Evolutionary conservation across 2,797 vertebrate species (phyloP).

Genomic region (Zalophus californianus): DNA sequence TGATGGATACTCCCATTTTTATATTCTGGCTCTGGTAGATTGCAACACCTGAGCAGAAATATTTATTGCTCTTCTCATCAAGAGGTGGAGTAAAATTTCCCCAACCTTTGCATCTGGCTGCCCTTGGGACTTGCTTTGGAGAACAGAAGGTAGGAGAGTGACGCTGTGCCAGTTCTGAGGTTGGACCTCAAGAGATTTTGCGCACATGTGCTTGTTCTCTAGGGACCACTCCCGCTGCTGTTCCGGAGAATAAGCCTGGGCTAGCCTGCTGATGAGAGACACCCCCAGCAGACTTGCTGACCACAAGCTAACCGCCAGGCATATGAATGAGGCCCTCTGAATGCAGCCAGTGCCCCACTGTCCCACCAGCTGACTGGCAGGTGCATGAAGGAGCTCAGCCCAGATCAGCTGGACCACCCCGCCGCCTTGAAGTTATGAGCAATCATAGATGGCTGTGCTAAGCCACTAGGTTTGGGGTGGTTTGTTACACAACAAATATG

Average conservation of each 20-base stretch:
- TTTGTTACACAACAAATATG: background rate
- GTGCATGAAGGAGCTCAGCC: background rate
- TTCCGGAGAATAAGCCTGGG: background rate
- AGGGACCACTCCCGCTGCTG: accelerated
- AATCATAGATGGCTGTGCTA: background rate
- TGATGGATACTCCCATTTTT: background rate
- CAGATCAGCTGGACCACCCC: background rate
- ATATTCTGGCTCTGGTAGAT: background rate
- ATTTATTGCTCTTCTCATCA: background rate
- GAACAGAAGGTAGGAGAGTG: background rate
- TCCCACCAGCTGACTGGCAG: no score
- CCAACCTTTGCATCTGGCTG: background rate
- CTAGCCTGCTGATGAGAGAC: background rate
- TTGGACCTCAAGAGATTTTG: background rate
- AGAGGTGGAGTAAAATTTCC: background rate
- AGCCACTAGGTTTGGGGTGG: background rate
- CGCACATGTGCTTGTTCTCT: background rate
- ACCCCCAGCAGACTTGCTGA: background rate
- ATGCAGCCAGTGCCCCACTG: background rate
- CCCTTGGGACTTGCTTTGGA: background rate
- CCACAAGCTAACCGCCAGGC: background rate
- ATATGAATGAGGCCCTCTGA: background rate
- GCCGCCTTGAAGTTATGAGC: background rate
- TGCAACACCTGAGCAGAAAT: background rate
- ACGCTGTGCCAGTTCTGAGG: background rate